phyloP scores from a whole-genome alignment of 2,797 vertebrate species.

The Sphenodon punctatus region DNA sequence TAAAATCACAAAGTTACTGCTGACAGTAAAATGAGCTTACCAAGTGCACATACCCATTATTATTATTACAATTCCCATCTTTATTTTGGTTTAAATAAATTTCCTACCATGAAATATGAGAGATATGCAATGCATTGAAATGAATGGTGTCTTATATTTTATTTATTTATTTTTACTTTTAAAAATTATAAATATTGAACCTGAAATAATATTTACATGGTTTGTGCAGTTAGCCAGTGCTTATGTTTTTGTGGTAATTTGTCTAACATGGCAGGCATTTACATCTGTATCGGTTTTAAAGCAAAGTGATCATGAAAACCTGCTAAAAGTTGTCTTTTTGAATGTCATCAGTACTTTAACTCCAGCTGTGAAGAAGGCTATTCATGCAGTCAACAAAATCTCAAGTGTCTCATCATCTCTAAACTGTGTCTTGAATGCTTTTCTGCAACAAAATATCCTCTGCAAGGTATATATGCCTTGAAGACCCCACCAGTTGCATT shows the following conservation, averaged over 20 bases:
- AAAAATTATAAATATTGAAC: too few relatives aligned
- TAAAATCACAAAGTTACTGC: not conserved
- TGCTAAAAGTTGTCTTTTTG: not conserved
- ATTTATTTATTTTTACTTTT: too few relatives aligned
- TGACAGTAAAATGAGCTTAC: not conserved
- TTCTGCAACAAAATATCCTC: not conserved
- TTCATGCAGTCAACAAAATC: too few relatives aligned
- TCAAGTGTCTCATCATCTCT: conserved; percentile 11
- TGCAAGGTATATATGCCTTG: conserved; percentile 13
- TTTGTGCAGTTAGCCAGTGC: too few relatives aligned
- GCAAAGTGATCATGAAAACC: not conserved
- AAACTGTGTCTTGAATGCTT: not conserved
- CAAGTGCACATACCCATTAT: not conserved
- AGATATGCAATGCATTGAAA: too few relatives aligned
- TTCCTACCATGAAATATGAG: too few relatives aligned
- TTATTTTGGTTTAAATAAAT: too few relatives aligned
- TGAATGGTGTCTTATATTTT: too few relatives aligned
- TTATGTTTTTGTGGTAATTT: too few relatives aligned
- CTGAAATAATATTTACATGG: too few relatives aligned
- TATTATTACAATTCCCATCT: too few relatives aligned
- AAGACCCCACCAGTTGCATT: conserved; percentile 25
- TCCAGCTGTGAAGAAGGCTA: not conserved
- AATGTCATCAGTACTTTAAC: not conserved
- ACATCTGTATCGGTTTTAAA: not conserved
- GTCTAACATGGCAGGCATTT: not conserved